These are phyloP conservation scores for Elysia crispata DNA, from an alignment of 2,888 invertebrate genomes.

Conservation along the genomic window DNA sequence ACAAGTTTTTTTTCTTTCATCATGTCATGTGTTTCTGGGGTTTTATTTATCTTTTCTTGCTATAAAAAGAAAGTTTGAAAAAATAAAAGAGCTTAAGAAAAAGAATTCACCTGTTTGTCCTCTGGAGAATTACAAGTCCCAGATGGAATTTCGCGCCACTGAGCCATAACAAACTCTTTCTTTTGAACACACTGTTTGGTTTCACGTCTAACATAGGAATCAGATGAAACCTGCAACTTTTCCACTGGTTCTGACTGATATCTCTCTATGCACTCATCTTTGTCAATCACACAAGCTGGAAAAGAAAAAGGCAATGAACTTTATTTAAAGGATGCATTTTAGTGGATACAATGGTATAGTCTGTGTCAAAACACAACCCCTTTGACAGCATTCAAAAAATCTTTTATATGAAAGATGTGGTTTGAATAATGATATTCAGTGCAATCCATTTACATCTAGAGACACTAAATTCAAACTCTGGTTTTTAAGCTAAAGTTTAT, in stretches of 20 bases:
- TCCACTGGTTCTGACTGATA: constrained; percentile 49
- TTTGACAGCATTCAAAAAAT: too few species aligned
- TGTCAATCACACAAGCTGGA: constrained; percentile 51
- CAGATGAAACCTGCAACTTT: constrained; percentile 16
- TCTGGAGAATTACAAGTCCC: neutral
- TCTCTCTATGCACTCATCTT: constrained; percentile 31
- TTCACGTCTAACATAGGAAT: constrained; percentile 45
- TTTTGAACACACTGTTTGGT: constrained; percentile 51
- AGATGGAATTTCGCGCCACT: constrained; percentile 41
- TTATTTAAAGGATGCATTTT: neutral
- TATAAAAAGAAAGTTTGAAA: neutral
- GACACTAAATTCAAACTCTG: too few species aligned
- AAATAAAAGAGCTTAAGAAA: too few species aligned
- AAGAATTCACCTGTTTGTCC: neutral
- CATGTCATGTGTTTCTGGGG: too few species aligned
- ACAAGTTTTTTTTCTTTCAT: too few species aligned
- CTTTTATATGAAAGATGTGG: too few species aligned
- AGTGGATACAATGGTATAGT: too few species aligned
- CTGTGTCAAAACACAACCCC: too few species aligned
- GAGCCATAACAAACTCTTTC: constrained; percentile 55
- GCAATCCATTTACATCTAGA: too few species aligned
- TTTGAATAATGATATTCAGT: too few species aligned
- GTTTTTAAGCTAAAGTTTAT: too few species aligned
- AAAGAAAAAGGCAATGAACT: constrained; percentile 14
- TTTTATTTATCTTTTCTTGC: too few species aligned